Percentiles rank a stretch among this genome's conserved stretches.
phyloP scores from a whole-genome alignment of 2,888 invertebrate genomes.

The Tinea pellionella region DNA sequence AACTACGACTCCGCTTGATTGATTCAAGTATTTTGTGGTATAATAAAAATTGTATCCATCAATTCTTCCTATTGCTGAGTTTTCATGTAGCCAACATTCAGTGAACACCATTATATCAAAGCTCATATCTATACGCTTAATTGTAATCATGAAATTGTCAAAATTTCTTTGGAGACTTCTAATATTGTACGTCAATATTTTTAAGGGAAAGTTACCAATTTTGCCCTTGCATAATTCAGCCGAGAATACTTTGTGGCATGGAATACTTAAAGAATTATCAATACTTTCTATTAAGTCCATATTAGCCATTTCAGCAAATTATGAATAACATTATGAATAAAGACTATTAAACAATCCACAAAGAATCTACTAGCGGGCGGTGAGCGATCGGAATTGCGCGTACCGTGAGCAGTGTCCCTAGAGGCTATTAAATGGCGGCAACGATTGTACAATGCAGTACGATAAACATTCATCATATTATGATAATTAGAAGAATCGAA shows the following conservation, averaged over 20 bases:
- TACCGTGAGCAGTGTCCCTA: no score
- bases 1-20: slow-evolving; percentile 17
- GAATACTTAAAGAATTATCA: background rate
- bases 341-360: no score
- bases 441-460: no score
- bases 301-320: background rate
- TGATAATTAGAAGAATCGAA: no score
- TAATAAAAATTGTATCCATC: slow-evolving; percentile 12
- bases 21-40: slow-evolving; percentile 16
- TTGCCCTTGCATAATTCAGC: background rate
- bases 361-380: no score
- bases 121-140: background rate
- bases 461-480: no score
- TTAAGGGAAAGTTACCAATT: slow-evolving; percentile 14
- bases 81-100: slow-evolving; percentile 11
- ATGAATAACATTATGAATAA: no score
- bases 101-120: slow-evolving; percentile 11
- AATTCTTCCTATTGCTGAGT: slow-evolving; percentile 14
- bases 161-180: slow-evolving; percentile 12
- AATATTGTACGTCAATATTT: slow-evolving; percentile 13
- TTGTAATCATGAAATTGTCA: slow-evolving; percentile 1
- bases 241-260: background rate
- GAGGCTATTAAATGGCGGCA: no score
- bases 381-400: no score
- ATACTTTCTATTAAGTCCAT: background rate